phyloP scores from a whole-genome alignment of 2,113 vertebrate species.

The Chionomys nivalis region DNA sequence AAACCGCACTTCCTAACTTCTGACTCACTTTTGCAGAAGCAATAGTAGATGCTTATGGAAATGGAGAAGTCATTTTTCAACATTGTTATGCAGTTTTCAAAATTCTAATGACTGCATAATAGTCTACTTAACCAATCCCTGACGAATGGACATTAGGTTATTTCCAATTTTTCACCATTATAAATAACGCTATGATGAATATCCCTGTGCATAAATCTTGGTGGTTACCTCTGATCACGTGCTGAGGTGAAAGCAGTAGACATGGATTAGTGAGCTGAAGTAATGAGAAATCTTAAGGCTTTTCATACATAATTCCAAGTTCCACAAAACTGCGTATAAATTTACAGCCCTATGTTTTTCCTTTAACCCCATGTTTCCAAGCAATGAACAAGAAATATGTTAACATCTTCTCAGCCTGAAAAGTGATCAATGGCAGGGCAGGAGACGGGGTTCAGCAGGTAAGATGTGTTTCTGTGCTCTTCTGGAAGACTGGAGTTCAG shows the following conservation, averaged over 20 bases:
- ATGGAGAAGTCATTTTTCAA: conserved; percentile 41
- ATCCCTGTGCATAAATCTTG: conserved; percentile 42
- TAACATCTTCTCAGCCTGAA: background rate
- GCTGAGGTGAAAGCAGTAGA: background rate
- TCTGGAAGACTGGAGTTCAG: background rate
- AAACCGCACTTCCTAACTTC: background rate
- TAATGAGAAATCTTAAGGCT: conserved; percentile 9
- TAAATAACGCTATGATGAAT: conserved; percentile 53
- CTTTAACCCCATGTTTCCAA: background rate
- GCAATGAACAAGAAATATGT: background rate
- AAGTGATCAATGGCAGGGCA: too few species aligned
- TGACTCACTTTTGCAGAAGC: background rate
- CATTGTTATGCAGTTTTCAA: conserved; percentile 39
- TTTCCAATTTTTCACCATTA: conserved; percentile 68
- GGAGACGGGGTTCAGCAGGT: background rate
- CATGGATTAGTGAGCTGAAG: background rate
- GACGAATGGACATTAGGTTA: conserved; percentile 53
- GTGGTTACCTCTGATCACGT: conserved; percentile 28
- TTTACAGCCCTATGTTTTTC: background rate
- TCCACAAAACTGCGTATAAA: background rate
- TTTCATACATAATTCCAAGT: conserved; percentile 7
- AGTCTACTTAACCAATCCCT: conserved; percentile 59
- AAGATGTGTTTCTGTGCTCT: background rate
- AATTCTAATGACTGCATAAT: conserved; percentile 63
- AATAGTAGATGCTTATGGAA: background rate